Conservation (phyloP, 2,888 invertebrate genomes). For the Mantis religiosa region DNA sequence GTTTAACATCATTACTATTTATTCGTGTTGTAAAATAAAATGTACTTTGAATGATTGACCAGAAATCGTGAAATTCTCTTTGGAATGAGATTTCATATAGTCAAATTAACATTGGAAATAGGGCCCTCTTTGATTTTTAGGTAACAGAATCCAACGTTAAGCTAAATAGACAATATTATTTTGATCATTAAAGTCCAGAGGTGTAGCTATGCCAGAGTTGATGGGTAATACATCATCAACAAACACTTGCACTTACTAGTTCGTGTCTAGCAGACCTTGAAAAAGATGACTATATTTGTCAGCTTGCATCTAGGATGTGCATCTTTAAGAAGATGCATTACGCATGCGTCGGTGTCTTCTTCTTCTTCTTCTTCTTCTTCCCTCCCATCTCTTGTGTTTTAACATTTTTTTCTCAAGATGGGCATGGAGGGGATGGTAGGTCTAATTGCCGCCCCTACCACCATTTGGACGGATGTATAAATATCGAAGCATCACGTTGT, state of each 20-base stretch:
- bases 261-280: not conserved
- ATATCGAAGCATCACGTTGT: not conserved
- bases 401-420: not conserved
- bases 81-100: too few relatives aligned
- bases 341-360: not conserved
- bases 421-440: not conserved
- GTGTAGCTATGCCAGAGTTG: too few relatives aligned
- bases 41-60: too few relatives aligned
- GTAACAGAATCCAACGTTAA: too few relatives aligned
- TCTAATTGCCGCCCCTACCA: not conserved
- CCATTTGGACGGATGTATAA: not conserved
- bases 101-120: too few relatives aligned
- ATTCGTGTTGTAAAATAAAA: too few relatives aligned
- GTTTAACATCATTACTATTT: too few relatives aligned
- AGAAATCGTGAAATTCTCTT: too few relatives aligned
- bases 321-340: not conserved
- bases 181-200: too few relatives aligned
- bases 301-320: not conserved
- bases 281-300: not conserved
- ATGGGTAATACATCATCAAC: not conserved
- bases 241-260: not conserved
- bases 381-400: not conserved
- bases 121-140: too few relatives aligned
- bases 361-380: not conserved
- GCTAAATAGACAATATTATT: too few relatives aligned